Conservation (phyloP, 2,797 vertebrate species). For the Sibirionetta formosa region DNA sequence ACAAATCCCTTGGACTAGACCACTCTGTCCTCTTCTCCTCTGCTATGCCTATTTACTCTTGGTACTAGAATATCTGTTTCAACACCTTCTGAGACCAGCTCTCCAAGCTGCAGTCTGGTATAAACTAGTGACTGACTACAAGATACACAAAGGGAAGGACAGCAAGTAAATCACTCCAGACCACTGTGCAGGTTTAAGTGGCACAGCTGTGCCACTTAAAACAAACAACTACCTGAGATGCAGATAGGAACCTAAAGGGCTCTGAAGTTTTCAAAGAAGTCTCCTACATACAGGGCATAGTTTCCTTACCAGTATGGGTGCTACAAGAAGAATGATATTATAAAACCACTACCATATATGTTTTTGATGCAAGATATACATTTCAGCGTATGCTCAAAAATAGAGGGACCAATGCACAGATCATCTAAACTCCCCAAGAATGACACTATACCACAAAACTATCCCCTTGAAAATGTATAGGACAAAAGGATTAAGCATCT, state of each 20-base stretch:
- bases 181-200: neutral
- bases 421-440: neutral
- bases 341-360: neutral
- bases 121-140: neutral
- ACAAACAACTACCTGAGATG: neutral
- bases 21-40: neutral
- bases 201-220: neutral
- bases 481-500: neutral
- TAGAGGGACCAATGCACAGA: neutral
- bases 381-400: neutral
- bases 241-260: neutral
- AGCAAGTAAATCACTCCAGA: neutral
- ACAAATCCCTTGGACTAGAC: neutral
- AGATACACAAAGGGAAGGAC: rapidly evolving
- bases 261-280: neutral
- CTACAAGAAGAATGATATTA: neutral
- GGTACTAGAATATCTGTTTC: neutral
- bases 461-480: rapidly evolving
- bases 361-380: neutral
- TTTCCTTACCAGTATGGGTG: neutral
- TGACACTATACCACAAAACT: neutral
- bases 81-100: neutral
- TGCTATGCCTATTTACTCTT: neutral
- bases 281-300: neutral
- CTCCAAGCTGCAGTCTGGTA: neutral